These are phyloP conservation scores for Diadophis punctatus DNA, from an alignment of 2,113 vertebrate species.

Conservation along the genomic window DNA sequence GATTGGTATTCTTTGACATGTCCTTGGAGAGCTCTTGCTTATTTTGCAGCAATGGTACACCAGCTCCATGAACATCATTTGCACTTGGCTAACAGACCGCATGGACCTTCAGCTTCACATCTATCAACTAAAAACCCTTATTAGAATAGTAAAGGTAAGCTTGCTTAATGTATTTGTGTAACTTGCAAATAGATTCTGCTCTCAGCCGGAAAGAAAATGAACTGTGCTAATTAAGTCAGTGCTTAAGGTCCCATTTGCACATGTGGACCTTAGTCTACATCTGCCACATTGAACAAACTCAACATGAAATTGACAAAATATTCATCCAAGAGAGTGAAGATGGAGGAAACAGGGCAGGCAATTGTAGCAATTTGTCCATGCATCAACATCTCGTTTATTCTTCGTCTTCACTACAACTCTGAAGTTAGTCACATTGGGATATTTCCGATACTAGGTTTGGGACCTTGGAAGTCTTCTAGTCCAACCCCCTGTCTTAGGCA, in stretches of 20 bases:
- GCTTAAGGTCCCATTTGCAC: not conserved
- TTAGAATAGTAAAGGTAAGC: slow-evolving; percentile 96
- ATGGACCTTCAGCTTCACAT: slow-evolving; percentile 99
- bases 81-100: slow-evolving; percentile 97
- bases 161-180: not conserved
- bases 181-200: not conserved
- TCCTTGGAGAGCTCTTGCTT: slow-evolving; percentile 90
- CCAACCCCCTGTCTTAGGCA: not conserved
- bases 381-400: not conserved
- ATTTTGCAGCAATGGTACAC: slow-evolving; percentile 99
- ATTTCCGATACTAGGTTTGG: not conserved
- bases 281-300: not conserved
- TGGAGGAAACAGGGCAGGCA: not conserved
- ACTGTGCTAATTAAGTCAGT: not conserved
- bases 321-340: not conserved
- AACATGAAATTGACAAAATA: not conserved
- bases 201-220: not conserved
- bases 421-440: not conserved
- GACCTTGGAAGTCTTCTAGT: not conserved
- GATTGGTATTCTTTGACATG: slow-evolving; percentile 28
- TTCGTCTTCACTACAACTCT: not conserved
- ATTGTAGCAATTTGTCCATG: not conserved
- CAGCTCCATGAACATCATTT: slow-evolving; percentile 96
- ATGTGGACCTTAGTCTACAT: not conserved
- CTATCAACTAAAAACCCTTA: slow-evolving; percentile 98